Conservation (phyloP, 2,888 invertebrate species). For the Polydrusus cervinus region DNA sequence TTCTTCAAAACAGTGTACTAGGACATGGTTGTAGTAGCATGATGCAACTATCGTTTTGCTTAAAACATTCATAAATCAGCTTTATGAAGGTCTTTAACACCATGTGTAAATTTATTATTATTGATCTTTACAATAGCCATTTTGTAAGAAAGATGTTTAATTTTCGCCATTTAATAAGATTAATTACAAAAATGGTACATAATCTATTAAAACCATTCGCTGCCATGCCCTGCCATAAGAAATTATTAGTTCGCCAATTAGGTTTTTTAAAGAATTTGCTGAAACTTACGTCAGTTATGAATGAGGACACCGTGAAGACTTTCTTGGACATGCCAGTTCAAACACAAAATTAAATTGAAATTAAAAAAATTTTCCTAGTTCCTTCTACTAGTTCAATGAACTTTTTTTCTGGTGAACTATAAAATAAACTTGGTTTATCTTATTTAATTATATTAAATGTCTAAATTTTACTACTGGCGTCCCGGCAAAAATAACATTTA, state of each 20-base stretch:
- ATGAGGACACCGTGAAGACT: too few species aligned
- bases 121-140: neutral
- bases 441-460: constrained; percentile 4
- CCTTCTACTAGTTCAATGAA: constrained; percentile 11
- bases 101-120: neutral
- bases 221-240: too few species aligned
- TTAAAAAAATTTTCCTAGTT: neutral
- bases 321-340: too few species aligned
- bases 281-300: too few species aligned
- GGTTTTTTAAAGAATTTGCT: too few species aligned
- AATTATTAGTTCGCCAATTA: too few species aligned
- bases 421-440: constrained; percentile 6
- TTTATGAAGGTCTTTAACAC: neutral
- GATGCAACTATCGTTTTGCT: constrained; percentile 12
- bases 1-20: constrained; percentile 19
- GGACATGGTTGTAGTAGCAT: constrained; percentile 6
- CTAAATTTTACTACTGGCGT: constrained; percentile 1
- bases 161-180: too few species aligned
- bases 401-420: neutral
- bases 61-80: constrained; percentile 4
- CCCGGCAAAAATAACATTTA: constrained; percentile 5
- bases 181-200: too few species aligned
- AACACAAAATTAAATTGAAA: too few species aligned
- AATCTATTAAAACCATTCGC: too few species aligned
- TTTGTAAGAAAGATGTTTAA: too few species aligned